Evolutionary conservation across 2,888 invertebrate species (phyloP).

Genomic region (Papilio elwesi): DNA sequence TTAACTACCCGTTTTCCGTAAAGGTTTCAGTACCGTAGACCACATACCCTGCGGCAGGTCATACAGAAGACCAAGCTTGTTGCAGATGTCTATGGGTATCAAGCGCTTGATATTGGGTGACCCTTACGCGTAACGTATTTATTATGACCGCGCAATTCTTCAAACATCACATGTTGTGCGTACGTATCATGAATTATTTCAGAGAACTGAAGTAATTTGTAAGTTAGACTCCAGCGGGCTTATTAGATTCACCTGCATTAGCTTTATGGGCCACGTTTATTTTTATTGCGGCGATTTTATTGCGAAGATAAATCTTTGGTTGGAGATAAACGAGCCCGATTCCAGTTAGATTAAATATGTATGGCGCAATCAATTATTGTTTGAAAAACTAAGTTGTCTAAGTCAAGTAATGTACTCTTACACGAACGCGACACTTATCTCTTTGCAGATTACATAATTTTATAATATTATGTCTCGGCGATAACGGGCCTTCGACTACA

Average conservation of each 20-base stretch:
- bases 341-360: constrained; percentile 36
- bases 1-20: no score
- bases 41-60: no score
- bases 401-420: neutral
- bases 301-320: constrained; percentile 34
- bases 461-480: no score
- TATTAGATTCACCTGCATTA: constrained; percentile 39
- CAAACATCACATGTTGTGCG: no score
- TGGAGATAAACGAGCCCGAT: constrained; percentile 25
- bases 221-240: neutral
- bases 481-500: no score
- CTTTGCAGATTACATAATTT: no score
- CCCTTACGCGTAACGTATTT: no score
- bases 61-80: no score
- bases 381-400: neutral
- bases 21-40: no score
- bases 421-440: neutral
- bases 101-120: no score
- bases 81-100: no score
- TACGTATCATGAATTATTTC: constrained; percentile 11
- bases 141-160: no score
- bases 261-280: constrained; percentile 36
- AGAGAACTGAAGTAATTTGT: constrained; percentile 10
- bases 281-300: constrained; percentile 40
- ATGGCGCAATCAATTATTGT: constrained; percentile 29